phyloP scores from a whole-genome alignment of 2,113 vertebrate genomes.

The Semicossyphus pulcher region DNA sequence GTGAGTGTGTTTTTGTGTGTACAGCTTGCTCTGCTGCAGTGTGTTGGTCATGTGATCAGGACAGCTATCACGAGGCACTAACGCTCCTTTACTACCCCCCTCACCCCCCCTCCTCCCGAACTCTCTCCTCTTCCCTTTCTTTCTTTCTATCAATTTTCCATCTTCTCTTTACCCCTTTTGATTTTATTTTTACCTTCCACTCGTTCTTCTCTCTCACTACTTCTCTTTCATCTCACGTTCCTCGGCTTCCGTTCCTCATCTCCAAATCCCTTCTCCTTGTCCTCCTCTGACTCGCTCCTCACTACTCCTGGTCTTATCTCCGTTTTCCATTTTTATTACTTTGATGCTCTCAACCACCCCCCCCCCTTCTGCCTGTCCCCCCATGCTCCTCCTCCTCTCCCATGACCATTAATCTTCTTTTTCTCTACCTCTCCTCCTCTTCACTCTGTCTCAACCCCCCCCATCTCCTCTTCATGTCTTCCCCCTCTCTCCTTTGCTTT shows the following conservation, averaged over 20 bases:
- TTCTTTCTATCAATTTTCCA: background rate
- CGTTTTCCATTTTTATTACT: conserved; percentile 24
- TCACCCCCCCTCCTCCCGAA: background rate
- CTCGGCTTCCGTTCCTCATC: background rate
- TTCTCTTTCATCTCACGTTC: background rate
- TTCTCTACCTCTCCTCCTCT: background rate
- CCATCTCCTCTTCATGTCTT: background rate
- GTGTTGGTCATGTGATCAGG: conserved; percentile 50
- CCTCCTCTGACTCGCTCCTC: background rate
- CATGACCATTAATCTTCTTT: conserved; percentile 19
- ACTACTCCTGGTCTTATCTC: conserved; percentile 5
- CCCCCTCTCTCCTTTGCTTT: background rate
- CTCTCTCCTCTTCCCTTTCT: background rate
- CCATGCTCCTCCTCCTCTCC: background rate
- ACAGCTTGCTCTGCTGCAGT: conserved; percentile 32
- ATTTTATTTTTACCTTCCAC: background rate
- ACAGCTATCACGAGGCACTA: conserved; percentile 35
- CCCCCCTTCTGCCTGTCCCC: background rate
- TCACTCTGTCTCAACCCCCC: background rate
- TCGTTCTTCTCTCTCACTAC: background rate
- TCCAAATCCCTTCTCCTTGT: conserved; percentile 10
- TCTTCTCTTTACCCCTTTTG: conserved; percentile 3
- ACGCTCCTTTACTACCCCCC: background rate
- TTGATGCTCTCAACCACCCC: background rate
- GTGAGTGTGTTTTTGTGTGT: conserved; percentile 28